phyloP scores from a whole-genome alignment of 1,140 invertebrate genomes.

The Andricus grossulariae region DNA sequence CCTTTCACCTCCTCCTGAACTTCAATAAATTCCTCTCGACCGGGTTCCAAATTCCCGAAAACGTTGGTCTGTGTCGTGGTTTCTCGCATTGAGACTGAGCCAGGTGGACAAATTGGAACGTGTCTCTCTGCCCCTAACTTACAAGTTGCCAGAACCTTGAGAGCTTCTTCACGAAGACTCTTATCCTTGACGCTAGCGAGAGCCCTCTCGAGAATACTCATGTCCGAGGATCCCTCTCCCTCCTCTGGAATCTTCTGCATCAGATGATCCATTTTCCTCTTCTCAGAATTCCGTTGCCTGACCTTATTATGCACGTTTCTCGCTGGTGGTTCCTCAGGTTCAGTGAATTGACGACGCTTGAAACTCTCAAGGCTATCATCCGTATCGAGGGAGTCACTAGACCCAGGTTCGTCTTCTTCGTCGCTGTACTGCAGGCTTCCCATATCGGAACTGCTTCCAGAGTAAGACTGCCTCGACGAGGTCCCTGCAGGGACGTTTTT shows the following conservation, averaged over 20 bases:
- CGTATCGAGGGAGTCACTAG: no score
- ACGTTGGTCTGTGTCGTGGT: constrained; percentile 52
- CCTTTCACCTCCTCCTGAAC: constrained; percentile 34
- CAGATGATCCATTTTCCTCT: background rate
- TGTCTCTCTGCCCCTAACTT: constrained; percentile 47
- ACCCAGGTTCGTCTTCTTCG: background rate
- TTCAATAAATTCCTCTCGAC: constrained; percentile 44
- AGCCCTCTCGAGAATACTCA: constrained; percentile 53
- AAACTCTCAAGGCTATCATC: no score
- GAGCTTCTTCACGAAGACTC: constrained; percentile 47
- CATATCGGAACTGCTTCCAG: background rate
- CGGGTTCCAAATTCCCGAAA: constrained; percentile 50
- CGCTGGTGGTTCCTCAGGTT: background rate
- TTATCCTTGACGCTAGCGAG: constrained; percentile 50
- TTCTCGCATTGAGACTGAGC: constrained; percentile 46
- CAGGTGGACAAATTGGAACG: constrained; percentile 39
- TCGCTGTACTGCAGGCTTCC: background rate
- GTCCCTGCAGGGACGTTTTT: constrained; percentile 14
- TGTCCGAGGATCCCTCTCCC: constrained; percentile 33
- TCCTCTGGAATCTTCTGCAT: background rate
- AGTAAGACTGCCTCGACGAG: background rate
- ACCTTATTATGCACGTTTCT: constrained; percentile 28
- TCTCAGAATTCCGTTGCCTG: constrained; percentile 16
- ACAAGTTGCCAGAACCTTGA: constrained; percentile 53
- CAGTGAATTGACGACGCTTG: no score